A percentile compares a stretch with the other conserved stretches of the same genome.
Evolutionary conservation across 2,113 vertebrate genomes (phyloP).

Genomic region (Thymallus thymallus): DNA sequence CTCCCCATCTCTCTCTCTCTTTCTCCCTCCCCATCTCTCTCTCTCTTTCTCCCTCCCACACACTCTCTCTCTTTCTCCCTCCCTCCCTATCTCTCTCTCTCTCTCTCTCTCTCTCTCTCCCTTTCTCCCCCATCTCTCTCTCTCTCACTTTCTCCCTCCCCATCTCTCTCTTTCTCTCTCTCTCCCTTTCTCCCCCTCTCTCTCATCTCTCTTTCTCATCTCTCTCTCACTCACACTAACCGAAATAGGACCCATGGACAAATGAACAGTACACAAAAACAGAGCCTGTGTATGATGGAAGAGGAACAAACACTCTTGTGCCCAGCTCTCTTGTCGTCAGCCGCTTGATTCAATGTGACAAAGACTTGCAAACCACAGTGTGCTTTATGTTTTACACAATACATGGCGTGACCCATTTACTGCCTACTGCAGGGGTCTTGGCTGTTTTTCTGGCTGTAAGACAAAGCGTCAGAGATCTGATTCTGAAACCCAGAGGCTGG

Average conservation of each 20-base stretch:
- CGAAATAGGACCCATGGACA: constrained; percentile 7
- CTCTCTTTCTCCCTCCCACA: not conserved
- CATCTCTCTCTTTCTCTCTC: too few relatives aligned
- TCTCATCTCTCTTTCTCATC: too few relatives aligned
- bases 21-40: too few relatives aligned
- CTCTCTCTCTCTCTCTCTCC: not conserved
- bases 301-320: not conserved
- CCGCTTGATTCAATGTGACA: not conserved
- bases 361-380: not conserved
- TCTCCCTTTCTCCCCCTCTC: too few relatives aligned
- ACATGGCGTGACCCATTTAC: not conserved
- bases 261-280: not conserved
- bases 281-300: not conserved
- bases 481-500: not conserved
- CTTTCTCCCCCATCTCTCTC: too few relatives aligned
- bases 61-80: too few relatives aligned
- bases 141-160: too few relatives aligned
- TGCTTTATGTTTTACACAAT: not conserved
- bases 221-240: not conserved
- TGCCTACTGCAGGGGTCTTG: not conserved
- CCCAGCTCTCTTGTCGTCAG: not conserved
- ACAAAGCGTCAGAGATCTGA: not conserved
- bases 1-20: too few relatives aligned
- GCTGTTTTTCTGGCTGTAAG: not conserved
- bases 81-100: too few relatives aligned